phyloP scores from a whole-genome alignment of 2,113 vertebrate species.

The Prionailurus viverrinus region DNA sequence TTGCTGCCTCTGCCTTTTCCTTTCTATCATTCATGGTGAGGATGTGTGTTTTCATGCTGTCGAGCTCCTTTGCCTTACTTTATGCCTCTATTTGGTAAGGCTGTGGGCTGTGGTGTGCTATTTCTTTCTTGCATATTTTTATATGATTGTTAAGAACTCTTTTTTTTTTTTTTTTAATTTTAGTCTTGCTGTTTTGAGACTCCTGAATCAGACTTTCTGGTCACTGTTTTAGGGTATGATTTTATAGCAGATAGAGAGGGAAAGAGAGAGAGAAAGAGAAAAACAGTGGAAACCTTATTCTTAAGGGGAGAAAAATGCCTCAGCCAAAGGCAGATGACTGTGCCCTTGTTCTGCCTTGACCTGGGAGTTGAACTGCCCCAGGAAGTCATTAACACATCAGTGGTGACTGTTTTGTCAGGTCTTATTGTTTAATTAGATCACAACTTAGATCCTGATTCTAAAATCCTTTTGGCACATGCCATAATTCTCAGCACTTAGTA shows the following conservation, averaged over 20 bases:
- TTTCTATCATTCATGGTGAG: slow-evolving; percentile 19
- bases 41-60: slow-evolving; percentile 18
- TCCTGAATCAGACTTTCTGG: slow-evolving; percentile 71
- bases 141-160: slow-evolving; percentile 68
- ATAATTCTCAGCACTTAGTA: slow-evolving; percentile 86
- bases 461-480: slow-evolving; percentile 90
- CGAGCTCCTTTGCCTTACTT: slow-evolving; percentile 16
- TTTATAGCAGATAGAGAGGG: slow-evolving; percentile 32
- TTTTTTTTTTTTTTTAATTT: slow-evolving; percentile 41
- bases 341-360: slow-evolving; percentile 86
- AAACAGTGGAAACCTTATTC: neutral
- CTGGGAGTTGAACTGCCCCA: slow-evolving; percentile 86
- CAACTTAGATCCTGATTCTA: slow-evolving; percentile 86
- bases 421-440: slow-evolving; percentile 92
- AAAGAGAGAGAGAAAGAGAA: neutral
- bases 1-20: slow-evolving; percentile 6
- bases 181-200: slow-evolving; percentile 67
- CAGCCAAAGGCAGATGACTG: slow-evolving; percentile 83
- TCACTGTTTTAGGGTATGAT: slow-evolving; percentile 56
- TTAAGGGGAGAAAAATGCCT: neutral
- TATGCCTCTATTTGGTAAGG: slow-evolving; percentile 67
- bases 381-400: slow-evolving; percentile 88
- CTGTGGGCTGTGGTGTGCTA: slow-evolving; percentile 77
- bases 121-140: slow-evolving; percentile 79
- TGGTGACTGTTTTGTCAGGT: slow-evolving; percentile 89